Conservation (phyloP, 35 echinoderm and acorn worm genomes). For the Lytechinus pictus region DNA sequence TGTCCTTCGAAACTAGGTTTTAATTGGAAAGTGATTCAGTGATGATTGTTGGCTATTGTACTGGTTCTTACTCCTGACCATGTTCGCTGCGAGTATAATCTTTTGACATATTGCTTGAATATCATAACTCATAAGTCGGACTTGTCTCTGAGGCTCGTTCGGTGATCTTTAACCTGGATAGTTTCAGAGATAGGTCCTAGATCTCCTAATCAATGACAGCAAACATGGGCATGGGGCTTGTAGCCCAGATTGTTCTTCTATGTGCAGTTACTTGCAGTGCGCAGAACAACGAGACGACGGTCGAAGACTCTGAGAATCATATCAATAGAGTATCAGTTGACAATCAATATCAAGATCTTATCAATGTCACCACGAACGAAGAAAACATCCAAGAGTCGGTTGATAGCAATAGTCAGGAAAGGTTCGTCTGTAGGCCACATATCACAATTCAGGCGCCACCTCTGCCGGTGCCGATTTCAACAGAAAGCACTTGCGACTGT, state of each 20-base stretch:
- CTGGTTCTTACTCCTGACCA: not conserved
- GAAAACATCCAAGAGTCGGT: not conserved
- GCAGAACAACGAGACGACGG: not conserved
- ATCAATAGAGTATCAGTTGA: not conserved
- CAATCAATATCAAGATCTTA: not conserved
- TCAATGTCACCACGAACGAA: not conserved
- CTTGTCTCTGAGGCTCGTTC: not conserved
- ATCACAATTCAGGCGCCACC: constrained; percentile 52
- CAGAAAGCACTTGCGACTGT: constrained; percentile 37
- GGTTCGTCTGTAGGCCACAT: constrained; percentile 57
- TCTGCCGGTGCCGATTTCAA: not conserved
- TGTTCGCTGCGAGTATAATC: not conserved
- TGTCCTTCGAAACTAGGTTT: not conserved
- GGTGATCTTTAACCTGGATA: not conserved
- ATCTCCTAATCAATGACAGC: not conserved
- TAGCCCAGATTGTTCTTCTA: not conserved
- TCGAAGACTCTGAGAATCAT: not conserved
- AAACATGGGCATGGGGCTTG: not conserved
- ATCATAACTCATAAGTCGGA: not conserved
- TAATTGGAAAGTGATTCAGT: not conserved
- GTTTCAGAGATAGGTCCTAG: too few species aligned
- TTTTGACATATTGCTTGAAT: not conserved
- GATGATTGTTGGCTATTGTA: not conserved
- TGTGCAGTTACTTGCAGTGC: not conserved
- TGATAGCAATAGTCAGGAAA: not conserved